phyloP scores from a whole-genome alignment of 2,113 vertebrate species.

The Pseudolaguvia tuberculata region DNA sequence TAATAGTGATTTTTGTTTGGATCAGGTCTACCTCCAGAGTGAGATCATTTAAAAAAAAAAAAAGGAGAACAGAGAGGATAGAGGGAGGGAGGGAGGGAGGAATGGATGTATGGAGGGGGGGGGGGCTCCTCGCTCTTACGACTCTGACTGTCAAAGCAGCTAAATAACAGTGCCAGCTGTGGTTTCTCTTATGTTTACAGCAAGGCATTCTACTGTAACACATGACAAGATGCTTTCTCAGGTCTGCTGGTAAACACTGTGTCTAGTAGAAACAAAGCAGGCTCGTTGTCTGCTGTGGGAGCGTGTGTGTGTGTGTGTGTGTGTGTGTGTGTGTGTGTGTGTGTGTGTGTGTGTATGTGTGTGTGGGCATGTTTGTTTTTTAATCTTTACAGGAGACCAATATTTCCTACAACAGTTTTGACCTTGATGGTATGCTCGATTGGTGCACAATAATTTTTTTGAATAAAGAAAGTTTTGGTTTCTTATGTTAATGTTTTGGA shows the following conservation, averaged over 20 bases:
- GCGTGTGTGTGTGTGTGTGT: slow-evolving; percentile 23
- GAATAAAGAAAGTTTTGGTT: background rate
- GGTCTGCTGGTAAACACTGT: slow-evolving; percentile 25
- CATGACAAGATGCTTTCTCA: slow-evolving; percentile 23
- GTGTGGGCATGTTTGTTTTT: background rate
- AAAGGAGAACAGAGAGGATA: slow-evolving; percentile 41
- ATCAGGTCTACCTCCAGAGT: slow-evolving; percentile 44
- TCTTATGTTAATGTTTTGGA: background rate
- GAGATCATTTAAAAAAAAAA: slow-evolving; percentile 42
- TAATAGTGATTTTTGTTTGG: slow-evolving; percentile 51
- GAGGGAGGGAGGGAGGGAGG: too few relatives aligned
- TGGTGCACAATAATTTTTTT: background rate
- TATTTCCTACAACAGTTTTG: background rate
- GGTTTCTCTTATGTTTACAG: slow-evolving; percentile 61
- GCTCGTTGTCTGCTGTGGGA: slow-evolving; percentile 11
- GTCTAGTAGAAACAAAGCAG: slow-evolving; percentile 17
- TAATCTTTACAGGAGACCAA: background rate
- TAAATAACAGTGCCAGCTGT: slow-evolving; percentile 60
- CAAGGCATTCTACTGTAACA: slow-evolving; percentile 41
- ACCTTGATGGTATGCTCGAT: background rate
- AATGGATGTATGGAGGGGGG: too few relatives aligned
- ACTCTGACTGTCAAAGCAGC: slow-evolving; percentile 59
- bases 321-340: slow-evolving; percentile 2
- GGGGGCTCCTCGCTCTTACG: slow-evolving; percentile 53
- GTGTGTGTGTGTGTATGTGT: slow-evolving; percentile 20